phyloP scores from a whole-genome alignment of 2,113 vertebrate species.

The Tachysurus fulvidraco region DNA sequence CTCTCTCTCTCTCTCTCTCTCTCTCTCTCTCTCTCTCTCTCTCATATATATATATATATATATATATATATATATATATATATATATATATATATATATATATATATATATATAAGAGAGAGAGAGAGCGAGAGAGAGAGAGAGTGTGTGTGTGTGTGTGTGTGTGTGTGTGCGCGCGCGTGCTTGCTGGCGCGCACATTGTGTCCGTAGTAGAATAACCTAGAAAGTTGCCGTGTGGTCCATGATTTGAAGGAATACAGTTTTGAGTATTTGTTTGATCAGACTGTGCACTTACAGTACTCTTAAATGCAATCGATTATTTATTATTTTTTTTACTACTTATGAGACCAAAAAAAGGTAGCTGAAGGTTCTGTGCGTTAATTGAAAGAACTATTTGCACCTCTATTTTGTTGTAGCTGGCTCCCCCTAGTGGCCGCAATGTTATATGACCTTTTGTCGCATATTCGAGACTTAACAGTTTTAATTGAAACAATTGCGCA shows the following conservation, averaged over 20 bases:
- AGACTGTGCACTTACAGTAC: background rate
- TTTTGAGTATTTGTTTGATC: background rate
- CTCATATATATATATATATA: too few relatives aligned
- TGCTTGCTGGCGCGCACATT: too few relatives aligned
- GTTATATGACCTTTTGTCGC: background rate
- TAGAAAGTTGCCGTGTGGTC: background rate
- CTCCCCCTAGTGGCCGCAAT: slow-evolving; percentile 72
- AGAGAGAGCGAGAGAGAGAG: too few relatives aligned
- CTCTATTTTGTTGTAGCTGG: slow-evolving; percentile 64
- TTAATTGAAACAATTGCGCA: slow-evolving; percentile 10
- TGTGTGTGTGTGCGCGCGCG: too few relatives aligned
- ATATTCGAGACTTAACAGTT: background rate
- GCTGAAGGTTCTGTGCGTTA: background rate
- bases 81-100: too few relatives aligned
- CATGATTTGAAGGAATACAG: background rate
- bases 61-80: too few relatives aligned
- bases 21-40: too few relatives aligned
- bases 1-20: too few relatives aligned
- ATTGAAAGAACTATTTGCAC: background rate
- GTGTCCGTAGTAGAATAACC: background rate
- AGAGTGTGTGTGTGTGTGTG: too few relatives aligned
- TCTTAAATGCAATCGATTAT: background rate
- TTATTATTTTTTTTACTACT: background rate
- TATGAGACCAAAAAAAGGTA: background rate
- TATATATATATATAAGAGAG: too few relatives aligned